A percentile compares a stretch with the other conserved stretches of the same genome.
phyloP scores from a whole-genome alignment of 2,888 invertebrate genomes.

The Seira sanloemensis region DNA sequence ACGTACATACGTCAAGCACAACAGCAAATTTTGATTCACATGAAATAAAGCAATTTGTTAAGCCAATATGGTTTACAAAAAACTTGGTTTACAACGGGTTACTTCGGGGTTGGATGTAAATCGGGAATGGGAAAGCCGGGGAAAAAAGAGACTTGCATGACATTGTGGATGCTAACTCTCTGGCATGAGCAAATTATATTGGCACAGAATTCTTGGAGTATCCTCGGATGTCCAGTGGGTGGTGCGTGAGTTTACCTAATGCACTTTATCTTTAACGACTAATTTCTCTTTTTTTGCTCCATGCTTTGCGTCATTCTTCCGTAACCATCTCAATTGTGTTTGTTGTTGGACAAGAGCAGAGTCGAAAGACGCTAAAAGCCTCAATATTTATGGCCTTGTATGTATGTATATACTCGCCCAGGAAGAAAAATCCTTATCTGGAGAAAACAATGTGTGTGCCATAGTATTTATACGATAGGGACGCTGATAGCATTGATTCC shows the following conservation, averaged over 20 bases:
- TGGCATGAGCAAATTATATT: no score
- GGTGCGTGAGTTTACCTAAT: not conserved
- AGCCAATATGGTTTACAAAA: no score
- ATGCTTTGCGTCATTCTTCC: not conserved
- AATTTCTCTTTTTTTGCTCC: conserved; percentile 13
- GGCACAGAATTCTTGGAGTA: no score
- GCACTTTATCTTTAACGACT: not conserved
- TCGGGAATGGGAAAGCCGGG: no score
- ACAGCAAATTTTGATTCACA: no score
- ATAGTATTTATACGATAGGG: not conserved
- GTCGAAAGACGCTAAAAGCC: conserved; percentile 30
- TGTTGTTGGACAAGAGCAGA: not conserved
- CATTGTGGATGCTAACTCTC: no score
- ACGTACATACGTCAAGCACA: no score
- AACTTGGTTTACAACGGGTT: no score
- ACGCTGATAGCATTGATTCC: conserved; percentile 13
- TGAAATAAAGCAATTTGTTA: no score
- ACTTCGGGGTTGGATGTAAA: no score
- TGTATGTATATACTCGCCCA: not conserved
- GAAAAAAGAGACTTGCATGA: no score
- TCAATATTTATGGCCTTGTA: conserved; percentile 35
- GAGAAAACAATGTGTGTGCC: not conserved
- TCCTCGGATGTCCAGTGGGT: no score
- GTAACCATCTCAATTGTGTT: not conserved
- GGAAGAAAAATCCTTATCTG: not conserved